Base-by-base conservation (phyloP, 2,113 vertebrate genomes). In the Corynorhinus townsendii region DNA sequence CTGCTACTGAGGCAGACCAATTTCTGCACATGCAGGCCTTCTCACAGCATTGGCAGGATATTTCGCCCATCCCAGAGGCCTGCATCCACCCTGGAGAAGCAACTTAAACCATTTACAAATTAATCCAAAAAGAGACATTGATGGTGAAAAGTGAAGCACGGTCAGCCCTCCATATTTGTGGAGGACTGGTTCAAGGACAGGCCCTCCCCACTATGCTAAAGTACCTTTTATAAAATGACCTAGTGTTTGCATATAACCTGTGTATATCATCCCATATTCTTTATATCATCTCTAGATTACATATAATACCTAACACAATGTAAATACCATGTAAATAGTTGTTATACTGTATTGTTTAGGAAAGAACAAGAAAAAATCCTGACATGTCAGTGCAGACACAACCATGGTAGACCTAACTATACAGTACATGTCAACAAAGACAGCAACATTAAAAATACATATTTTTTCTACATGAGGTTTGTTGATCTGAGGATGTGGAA, bases 341-440 rank as follows among this genome's bases (percentile, higher is more conserved):
- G 56, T 64, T 43, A 30, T 28, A 64, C 56, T 62, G 28, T 45
- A 43, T 64, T 62, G 28, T 64, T 82, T 43, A 45, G 80, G 17
- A n/a, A 33, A 82, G 38, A 56, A 80, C 38, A 64, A 64, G 79
- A 82, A 59, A 59, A 81, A 82, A 40, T 56, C 43, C 79, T 62
- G 54, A 62, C 38, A 62, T 30, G 56, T 82, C 56, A 62, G 38
- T 62, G 30, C 14, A 62, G 26, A 14, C 8, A 19, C 26, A 82
- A 64, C 15, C 38, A 81, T 59, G n/a, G 49, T 40, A 59, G 54
- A 14, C 4, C 4, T 80, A 80, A 10, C 24, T 62, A 82, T 30
- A 82, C 30, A 30, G 28, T 28, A 82, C 26, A 20, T 62, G 26
- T 62, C 38, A 45, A 28, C 54, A 82, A 82, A 56, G 28, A 62